These are phyloP conservation scores for Todiramphus saurophagus DNA, from an alignment of 2,113 vertebrate genomes.

Conservation along the genomic window DNA sequence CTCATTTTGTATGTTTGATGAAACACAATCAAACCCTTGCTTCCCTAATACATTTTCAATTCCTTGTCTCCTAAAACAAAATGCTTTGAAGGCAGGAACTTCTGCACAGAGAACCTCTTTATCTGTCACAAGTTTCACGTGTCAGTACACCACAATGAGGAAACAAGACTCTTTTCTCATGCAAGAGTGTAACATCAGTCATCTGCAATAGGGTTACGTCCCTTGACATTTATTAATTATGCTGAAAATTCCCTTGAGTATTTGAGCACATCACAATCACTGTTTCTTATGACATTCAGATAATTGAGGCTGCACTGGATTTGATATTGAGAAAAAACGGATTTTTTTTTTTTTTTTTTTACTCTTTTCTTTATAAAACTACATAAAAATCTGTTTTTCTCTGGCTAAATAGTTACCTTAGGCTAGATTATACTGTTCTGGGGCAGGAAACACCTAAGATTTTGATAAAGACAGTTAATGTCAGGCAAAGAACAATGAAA, in stretches of 20 bases:
- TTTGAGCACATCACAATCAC: not conserved
- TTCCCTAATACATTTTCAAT: not conserved
- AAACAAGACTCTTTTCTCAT: not conserved
- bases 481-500: not conserved
- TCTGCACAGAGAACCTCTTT: not conserved
- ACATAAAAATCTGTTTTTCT: not conserved
- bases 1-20: not conserved
- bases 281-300: not conserved
- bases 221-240: slow-evolving; percentile 50
- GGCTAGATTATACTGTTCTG: not conserved
- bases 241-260: not conserved
- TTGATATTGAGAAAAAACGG: not conserved
- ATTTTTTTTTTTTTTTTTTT: not conserved
- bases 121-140: not conserved
- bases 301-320: not conserved
- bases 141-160: not conserved
- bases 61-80: not conserved
- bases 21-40: not conserved
- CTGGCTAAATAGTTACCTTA: not conserved
- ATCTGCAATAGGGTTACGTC: slow-evolving; percentile 31
- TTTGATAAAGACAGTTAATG: not conserved
- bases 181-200: not conserved
- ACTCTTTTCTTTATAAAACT: not conserved
- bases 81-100: not conserved
- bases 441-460: not conserved